A percentile compares a stretch with the other conserved stretches of the same genome.
Conservation (phyloP, 2,888 invertebrate species). For the Caenorhabditis becei region DNA sequence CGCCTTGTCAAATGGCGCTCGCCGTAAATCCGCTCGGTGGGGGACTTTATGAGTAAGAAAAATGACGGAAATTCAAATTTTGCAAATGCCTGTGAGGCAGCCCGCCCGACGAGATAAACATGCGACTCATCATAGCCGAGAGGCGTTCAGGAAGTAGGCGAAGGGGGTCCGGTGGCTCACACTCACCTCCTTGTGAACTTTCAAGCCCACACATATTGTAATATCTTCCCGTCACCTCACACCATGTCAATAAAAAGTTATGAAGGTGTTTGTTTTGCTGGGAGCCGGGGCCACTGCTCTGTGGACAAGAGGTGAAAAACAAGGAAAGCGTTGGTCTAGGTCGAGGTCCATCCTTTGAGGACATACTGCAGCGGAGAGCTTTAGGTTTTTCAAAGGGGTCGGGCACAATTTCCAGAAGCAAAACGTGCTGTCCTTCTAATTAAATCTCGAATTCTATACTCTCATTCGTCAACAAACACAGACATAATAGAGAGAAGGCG, state of each 20-base stretch:
- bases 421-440: constrained; percentile 40
- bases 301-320: constrained; percentile 7
- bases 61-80: constrained; percentile 41
- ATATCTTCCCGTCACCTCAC: neutral
- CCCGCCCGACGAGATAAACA: constrained; percentile 32
- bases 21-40: constrained; percentile 37
- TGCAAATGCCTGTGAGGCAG: constrained; percentile 44
- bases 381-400: neutral
- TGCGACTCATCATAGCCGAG: constrained; percentile 47
- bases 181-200: neutral
- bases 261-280: neutral
- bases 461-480: constrained; percentile 10
- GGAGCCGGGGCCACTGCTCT: neutral
- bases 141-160: constrained; percentile 13
- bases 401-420: neutral
- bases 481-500: constrained; percentile 18
- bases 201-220: constrained; percentile 2
- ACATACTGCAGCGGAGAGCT: neutral
- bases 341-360: neutral
- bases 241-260: constrained; percentile 6
- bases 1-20: neutral
- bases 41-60: constrained; percentile 37
- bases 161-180: neutral
- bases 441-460: constrained; percentile 29
- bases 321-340: neutral